Evolutionary conservation across 2,888 invertebrate species (phyloP).

Genomic region (Eupithecia abbreviata): DNA sequence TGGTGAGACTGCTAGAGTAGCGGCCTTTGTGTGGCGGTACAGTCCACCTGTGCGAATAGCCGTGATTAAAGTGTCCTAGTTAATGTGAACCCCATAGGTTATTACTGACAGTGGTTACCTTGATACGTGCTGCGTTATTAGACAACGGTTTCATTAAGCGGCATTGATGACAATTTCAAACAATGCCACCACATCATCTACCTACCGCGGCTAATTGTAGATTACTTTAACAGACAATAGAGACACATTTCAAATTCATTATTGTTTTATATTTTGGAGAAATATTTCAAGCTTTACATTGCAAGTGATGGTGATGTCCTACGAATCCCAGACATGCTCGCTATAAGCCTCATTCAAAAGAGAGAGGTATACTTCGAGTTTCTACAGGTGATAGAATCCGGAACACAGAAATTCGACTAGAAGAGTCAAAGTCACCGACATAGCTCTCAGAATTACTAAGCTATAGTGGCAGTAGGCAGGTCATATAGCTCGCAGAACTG

Average conservation of each 20-base stretch:
- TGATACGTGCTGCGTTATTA: not conserved
- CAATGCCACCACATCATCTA: not conserved
- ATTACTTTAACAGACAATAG: not conserved
- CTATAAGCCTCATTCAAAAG: no score
- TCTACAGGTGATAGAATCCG: no score
- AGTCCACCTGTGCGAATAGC: not conserved
- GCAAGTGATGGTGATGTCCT: no score
- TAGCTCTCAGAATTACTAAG: no score
- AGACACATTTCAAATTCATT: not conserved
- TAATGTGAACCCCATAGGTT: not conserved
- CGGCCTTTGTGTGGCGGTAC: conserved; percentile 1
- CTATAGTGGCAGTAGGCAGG: no score
- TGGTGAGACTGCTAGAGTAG: conserved; percentile 49
- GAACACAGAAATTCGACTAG: no score
- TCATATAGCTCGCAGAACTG: no score
- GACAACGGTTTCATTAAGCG: not conserved
- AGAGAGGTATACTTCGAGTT: no score
- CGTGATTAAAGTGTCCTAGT: conserved; percentile 9
- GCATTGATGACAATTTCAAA: not conserved
- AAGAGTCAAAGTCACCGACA: no score
- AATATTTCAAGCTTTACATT: not conserved
- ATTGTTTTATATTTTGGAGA: not conserved
- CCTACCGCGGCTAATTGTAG: not conserved
- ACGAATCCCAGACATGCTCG: no score
- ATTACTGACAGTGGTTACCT: not conserved